Percentiles rank a stretch among this genome's conserved stretches.
These are phyloP conservation scores for Rhea americana DNA, from an alignment of 2,113 vertebrate species.

Conservation along the genomic window DNA sequence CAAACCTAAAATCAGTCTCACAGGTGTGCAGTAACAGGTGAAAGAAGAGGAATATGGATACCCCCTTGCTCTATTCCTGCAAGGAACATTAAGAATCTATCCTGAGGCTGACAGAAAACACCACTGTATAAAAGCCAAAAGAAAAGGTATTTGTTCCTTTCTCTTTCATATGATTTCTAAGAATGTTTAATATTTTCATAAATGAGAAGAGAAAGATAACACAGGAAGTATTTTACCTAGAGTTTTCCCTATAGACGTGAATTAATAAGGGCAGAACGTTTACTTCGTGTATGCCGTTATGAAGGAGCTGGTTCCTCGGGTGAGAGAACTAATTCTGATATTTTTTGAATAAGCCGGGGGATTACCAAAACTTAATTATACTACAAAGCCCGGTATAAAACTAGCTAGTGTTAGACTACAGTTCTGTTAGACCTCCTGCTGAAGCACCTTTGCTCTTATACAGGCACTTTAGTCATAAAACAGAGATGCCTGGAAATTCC, in stretches of 20 bases:
- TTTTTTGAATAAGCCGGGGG: neutral
- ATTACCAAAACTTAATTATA: neutral
- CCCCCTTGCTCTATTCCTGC: neutral
- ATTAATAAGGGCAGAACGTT: neutral
- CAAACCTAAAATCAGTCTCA: neutral
- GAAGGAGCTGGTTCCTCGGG: neutral
- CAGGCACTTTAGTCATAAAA: neutral
- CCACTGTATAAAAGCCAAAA: neutral
- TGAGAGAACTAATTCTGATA: neutral
- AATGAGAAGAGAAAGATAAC: neutral
- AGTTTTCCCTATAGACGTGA: neutral
- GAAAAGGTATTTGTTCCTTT: neutral
- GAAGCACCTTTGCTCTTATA: neutral
- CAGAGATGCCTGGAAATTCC: neutral
- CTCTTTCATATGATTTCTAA: neutral
- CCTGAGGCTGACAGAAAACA: neutral
- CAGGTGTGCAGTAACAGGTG: neutral
- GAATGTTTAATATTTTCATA: neutral
- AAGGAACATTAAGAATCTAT: neutral
- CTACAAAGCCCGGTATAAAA: neutral
- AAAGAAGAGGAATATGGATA: constrained; percentile 3
- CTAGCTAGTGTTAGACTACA: neutral
- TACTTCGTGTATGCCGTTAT: neutral
- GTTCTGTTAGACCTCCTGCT: neutral
- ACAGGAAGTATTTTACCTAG: neutral